Conservation (phyloP, 1,140 invertebrate species). For the Drosophila aff. region DNA sequence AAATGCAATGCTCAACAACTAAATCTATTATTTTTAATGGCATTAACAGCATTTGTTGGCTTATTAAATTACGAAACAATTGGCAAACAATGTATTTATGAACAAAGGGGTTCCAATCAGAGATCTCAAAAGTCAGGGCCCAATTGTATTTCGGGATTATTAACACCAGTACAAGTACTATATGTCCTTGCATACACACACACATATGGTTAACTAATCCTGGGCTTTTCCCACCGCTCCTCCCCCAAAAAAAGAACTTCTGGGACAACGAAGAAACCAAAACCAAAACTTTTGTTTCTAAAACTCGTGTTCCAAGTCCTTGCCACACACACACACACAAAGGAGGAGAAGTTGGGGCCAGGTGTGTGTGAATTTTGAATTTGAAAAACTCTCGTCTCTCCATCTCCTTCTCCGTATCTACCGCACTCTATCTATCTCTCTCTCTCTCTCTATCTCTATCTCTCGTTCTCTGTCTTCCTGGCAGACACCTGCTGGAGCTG, state of each 20-base stretch:
- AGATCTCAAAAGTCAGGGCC: constrained; percentile 10
- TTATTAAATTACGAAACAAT: not conserved
- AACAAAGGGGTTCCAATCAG: not conserved
- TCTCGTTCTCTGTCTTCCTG: constrained; percentile 4
- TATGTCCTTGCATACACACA: constrained; percentile 11
- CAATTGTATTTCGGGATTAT: constrained; percentile 35
- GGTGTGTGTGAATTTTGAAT: constrained; percentile 71
- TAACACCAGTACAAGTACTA: constrained; percentile 20
- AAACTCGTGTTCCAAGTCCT: constrained; percentile 83
- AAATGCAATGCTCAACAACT: not conserved
- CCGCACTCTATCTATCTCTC: not conserved
- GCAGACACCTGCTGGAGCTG: constrained; percentile 76
- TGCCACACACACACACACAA: constrained; percentile 21
- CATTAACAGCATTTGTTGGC: not conserved
- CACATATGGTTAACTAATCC: constrained; percentile 45
- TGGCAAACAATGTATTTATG: not conserved
- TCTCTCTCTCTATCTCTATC: not conserved
- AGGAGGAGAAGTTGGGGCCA: constrained; percentile 21
- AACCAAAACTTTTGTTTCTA: constrained; percentile 83
- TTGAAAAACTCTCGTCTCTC: constrained; percentile 35
- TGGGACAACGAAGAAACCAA: constrained; percentile 72
- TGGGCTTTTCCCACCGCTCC: not conserved
- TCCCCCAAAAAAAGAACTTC: constrained; percentile 32
- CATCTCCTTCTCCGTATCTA: not conserved
- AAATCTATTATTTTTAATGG: not conserved